Evolutionary conservation across 2,113 vertebrate species (phyloP).

Genomic region (Seriola rivoliana): DNA sequence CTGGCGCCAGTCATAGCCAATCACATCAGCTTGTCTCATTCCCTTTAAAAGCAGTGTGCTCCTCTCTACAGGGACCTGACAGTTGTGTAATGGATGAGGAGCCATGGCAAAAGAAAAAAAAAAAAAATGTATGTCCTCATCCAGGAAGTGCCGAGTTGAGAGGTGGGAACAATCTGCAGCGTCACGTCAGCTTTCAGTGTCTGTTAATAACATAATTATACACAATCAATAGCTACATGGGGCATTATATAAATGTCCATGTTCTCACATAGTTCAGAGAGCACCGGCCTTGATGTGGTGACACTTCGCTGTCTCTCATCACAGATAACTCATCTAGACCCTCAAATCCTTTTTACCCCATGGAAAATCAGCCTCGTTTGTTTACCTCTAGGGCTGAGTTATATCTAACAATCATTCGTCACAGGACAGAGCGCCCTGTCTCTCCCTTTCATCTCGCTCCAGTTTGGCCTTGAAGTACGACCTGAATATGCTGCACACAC

Average conservation of each 20-base stretch:
- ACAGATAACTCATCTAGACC: constrained; percentile 44
- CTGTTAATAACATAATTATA: constrained; percentile 37
- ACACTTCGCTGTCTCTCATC: constrained; percentile 53
- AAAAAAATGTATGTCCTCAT: constrained; percentile 45
- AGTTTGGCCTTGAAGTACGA: constrained; percentile 72
- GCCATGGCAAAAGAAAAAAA: neutral
- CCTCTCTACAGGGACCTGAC: neutral
- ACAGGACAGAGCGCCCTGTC: constrained; percentile 48
- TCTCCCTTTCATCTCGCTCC: constrained; percentile 72
- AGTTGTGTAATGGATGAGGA: constrained; percentile 42
- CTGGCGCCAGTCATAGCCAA: constrained; percentile 27
- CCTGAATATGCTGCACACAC: constrained; percentile 52
- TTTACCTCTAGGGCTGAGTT: constrained; percentile 65
- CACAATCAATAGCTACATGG: constrained; percentile 18
- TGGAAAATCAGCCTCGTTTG: constrained; percentile 65
- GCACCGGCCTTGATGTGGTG: constrained; percentile 27
- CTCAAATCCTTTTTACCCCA: constrained; percentile 56
- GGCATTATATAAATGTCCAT: neutral
- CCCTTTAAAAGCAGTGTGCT: constrained; percentile 40
- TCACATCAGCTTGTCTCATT: constrained; percentile 38
- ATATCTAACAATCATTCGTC: constrained; percentile 72
- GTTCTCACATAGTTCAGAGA: constrained; percentile 1
- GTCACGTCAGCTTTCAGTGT: constrained; percentile 32
- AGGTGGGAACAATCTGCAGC: constrained; percentile 35
- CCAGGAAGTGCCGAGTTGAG: constrained; percentile 43